phyloP scores from a whole-genome alignment of 2,797 vertebrate genomes.

The Chloroceryle inda region DNA sequence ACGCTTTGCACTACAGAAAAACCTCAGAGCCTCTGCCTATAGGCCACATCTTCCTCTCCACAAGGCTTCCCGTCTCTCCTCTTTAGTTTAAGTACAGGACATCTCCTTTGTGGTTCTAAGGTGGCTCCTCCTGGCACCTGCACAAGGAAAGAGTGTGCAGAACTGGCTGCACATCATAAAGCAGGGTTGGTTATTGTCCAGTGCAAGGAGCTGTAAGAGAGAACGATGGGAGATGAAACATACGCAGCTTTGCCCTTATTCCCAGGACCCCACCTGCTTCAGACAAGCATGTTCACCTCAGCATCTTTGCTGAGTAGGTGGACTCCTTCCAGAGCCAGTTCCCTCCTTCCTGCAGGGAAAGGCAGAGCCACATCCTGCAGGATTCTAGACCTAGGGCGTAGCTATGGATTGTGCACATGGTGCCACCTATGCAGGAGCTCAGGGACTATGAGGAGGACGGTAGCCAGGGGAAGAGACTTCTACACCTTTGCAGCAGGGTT shows the following conservation, averaged over 20 bases:
- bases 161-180: not conserved
- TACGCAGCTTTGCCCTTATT: not conserved
- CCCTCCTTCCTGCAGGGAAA: not conserved
- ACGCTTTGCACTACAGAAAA: not conserved
- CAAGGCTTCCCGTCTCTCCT: not conserved
- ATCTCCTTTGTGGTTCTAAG: not conserved
- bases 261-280: not conserved
- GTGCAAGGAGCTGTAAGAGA: not conserved
- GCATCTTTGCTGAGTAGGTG: not conserved
- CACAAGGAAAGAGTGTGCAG: not conserved
- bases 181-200: not conserved
- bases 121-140: not conserved
- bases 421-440: not conserved
- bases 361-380: not conserved
- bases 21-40: not conserved
- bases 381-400: not conserved
- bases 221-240: rapidly evolving
- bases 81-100: not conserved
- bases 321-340: not conserved
- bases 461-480: not conserved
- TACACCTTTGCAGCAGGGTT: not conserved
- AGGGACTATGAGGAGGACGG: not conserved
- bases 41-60: not conserved
- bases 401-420: not conserved
- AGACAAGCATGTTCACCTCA: not conserved